Evolutionary conservation across 2,888 invertebrate species (phyloP).

Genomic region (Leptopilina myrica): DNA sequence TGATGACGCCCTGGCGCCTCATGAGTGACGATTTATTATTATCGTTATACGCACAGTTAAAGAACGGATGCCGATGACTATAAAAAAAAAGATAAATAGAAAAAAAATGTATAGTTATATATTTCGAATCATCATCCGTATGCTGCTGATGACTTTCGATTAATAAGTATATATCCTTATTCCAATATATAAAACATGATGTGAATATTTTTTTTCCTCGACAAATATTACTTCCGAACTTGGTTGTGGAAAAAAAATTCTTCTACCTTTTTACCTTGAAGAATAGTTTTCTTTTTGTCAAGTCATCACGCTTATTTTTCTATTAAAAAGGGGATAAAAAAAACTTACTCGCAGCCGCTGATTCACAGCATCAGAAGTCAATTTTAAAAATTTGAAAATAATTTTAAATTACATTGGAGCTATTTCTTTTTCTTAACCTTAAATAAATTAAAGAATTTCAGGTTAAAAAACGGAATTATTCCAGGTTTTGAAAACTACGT

Average conservation of each 20-base stretch:
- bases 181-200: conserved; percentile 1
- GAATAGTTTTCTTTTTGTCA: not conserved
- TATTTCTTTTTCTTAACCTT: too few species aligned
- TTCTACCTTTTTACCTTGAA: not conserved
- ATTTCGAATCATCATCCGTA: conserved; percentile 22
- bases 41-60: not conserved
- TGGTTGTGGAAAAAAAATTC: not conserved
- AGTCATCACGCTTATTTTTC: not conserved
- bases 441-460: too few species aligned
- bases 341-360: not conserved
- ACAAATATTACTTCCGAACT: not conserved
- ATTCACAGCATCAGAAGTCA: too few species aligned
- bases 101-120: not conserved
- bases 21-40: not conserved
- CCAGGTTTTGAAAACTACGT: too few species aligned
- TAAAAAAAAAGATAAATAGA: not conserved
- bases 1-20: conserved; percentile 24
- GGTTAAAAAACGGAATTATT: too few species aligned
- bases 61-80: conserved; percentile 34
- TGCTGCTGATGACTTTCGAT: conserved; percentile 29
- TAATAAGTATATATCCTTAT: not conserved
- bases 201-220: conserved; percentile 8
- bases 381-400: too few species aligned
- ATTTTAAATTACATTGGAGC: too few species aligned
- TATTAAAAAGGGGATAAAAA: not conserved